phyloP scores from a whole-genome alignment of 1,140 invertebrate species.

The Leptestheria dahalacensis region DNA sequence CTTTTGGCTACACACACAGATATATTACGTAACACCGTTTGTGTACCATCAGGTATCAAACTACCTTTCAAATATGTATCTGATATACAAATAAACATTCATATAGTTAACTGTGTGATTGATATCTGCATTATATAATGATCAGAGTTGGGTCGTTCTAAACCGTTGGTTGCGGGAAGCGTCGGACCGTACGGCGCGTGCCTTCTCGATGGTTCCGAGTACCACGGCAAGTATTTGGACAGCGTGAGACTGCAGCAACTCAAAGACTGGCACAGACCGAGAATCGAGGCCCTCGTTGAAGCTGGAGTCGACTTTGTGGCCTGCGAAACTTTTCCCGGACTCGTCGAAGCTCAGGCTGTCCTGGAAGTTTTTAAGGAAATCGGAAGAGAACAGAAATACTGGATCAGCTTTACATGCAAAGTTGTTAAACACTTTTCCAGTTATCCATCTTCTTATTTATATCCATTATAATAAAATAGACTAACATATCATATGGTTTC shows the following conservation, averaged over 20 bases:
- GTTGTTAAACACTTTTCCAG: constrained; percentile 29
- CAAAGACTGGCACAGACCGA: constrained; percentile 60
- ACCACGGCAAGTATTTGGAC: constrained; percentile 64
- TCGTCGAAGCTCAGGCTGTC: constrained; percentile 62
- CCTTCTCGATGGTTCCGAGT: constrained; percentile 77
- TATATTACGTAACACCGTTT: too few relatives aligned
- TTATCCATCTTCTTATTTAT: background rate
- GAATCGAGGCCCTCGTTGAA: constrained; percentile 55
- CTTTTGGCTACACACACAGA: too few relatives aligned
- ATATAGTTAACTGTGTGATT: too few relatives aligned
- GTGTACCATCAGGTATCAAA: too few relatives aligned
- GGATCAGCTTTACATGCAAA: constrained; percentile 70
- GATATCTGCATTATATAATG: too few relatives aligned
- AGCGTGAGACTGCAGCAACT: constrained; percentile 46
- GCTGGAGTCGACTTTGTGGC: constrained; percentile 66
- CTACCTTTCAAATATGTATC: too few relatives aligned
- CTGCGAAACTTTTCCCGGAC: constrained; percentile 76
- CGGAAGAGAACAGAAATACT: constrained; percentile 53
- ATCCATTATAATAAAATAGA: constrained; percentile 15
- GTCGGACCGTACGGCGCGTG: constrained; percentile 81
- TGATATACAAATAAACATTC: too few relatives aligned
- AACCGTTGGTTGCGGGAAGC: constrained; percentile 56
- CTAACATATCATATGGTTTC: too few relatives aligned
- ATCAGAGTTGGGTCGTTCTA: constrained; percentile 1
- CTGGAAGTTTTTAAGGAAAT: constrained; percentile 50